Evolutionary conservation across 1,140 invertebrate species (phyloP).

Genomic region (Heliconius nattereri): DNA sequence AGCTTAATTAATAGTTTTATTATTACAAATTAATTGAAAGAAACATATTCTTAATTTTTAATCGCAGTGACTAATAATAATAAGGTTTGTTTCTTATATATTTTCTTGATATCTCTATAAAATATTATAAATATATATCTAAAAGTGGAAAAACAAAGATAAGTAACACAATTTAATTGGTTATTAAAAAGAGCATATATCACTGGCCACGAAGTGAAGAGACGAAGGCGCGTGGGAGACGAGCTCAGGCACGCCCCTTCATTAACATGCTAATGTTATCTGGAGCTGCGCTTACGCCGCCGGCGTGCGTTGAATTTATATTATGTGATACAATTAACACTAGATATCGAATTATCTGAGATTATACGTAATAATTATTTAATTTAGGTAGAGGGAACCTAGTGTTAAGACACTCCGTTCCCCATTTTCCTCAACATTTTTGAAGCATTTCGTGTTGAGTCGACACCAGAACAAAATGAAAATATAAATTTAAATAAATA

Average conservation of each 20-base stretch:
- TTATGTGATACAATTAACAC: constrained; percentile 49
- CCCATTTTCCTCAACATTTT: no score
- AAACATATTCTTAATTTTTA: no score
- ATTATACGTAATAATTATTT: constrained; percentile 15
- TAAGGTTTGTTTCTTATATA: no score
- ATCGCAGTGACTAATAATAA: no score
- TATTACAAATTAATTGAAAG: background rate
- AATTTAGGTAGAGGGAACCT: background rate
- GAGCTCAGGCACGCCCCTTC: constrained; percentile 66
- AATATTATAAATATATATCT: background rate
- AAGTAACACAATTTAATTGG: constrained; percentile 64
- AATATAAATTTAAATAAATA: no score
- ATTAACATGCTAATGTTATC: constrained; percentile 76
- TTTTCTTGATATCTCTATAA: no score
- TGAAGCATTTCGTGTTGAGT: no score
- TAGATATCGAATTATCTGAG: constrained; percentile 25
- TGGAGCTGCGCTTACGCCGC: constrained; percentile 48
- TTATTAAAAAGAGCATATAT: constrained; percentile 77
- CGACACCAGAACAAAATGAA: no score
- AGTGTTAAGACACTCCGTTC: no score
- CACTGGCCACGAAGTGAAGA: constrained; percentile 47
- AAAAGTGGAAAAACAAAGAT: background rate
- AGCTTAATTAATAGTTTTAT: background rate
- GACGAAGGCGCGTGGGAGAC: constrained; percentile 29
- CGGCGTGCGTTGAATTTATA: constrained; percentile 20